A percentile compares a stretch with the other conserved stretches of the same genome.
phyloP scores from a whole-genome alignment of 2,888 invertebrate genomes.

The Subacronicta megacephala region DNA sequence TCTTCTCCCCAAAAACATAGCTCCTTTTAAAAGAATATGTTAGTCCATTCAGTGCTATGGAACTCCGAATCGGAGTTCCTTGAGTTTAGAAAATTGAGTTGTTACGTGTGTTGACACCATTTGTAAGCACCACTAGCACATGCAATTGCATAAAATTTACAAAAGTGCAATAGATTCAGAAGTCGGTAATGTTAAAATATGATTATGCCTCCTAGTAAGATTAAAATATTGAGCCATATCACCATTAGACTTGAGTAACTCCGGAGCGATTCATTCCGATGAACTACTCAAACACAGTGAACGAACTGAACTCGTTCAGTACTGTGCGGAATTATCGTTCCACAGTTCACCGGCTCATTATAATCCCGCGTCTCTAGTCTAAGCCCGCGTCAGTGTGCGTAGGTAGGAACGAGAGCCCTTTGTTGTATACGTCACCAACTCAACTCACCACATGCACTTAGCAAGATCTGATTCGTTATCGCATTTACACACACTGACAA shows the following conservation, averaged over 20 bases:
- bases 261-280: conserved; percentile 19
- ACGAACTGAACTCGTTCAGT: conserved; percentile 16
- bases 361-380: conserved; percentile 13
- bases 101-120: no score
- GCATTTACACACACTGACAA: conserved; percentile 13
- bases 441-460: conserved; percentile 16
- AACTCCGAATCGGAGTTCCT: no score
- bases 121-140: no score
- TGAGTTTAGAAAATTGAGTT: no score
- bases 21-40: no score
- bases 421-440: conserved; percentile 14
- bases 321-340: conserved; percentile 19
- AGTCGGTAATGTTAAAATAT: no score
- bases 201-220: no score
- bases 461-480: conserved; percentile 16
- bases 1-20: no score
- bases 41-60: no score
- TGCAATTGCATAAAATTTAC: no score
- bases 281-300: conserved; percentile 14
- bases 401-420: conserved; percentile 16
- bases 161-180: no score
- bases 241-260: conserved; percentile 34
- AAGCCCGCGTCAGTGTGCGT: conserved; percentile 11
- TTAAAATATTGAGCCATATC: no score
- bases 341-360: conserved; percentile 20